phyloP scores from a whole-genome alignment of 1,140 invertebrate species.

The Cotesia vestalis region DNA sequence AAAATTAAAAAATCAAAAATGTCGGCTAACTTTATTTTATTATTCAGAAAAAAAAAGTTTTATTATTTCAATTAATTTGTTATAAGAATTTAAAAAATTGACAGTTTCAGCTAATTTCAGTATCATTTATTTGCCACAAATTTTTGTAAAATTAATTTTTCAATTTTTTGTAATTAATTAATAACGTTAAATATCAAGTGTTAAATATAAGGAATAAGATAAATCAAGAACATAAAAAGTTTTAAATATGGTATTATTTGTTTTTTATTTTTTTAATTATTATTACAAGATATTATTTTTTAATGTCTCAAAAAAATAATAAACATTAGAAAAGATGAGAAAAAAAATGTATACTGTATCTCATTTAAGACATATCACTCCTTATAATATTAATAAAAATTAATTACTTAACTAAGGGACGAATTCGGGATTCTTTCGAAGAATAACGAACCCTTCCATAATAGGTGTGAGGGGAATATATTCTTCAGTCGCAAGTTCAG shows the following conservation, averaged over 20 bases:
- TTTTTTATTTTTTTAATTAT: constrained; percentile 3
- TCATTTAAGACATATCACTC: too few relatives aligned
- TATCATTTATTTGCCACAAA: too few relatives aligned
- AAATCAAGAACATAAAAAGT: not conserved
- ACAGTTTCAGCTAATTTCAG: too few relatives aligned
- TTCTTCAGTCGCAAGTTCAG: constrained; percentile 98
- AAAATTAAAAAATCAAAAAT: too few relatives aligned
- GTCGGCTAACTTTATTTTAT: too few relatives aligned
- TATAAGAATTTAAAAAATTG: too few relatives aligned
- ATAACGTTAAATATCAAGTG: not conserved
- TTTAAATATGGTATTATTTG: constrained; percentile 1
- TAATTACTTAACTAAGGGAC: constrained; percentile 53
- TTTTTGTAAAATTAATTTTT: too few relatives aligned
- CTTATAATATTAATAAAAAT: too few relatives aligned
- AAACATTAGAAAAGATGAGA: constrained; percentile 10
- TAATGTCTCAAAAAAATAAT: constrained; percentile 4
- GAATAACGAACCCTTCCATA: constrained; percentile 99
- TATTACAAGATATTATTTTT: too few relatives aligned
- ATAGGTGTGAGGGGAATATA: constrained; percentile 94
- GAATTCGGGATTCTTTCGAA: constrained; percentile 90
- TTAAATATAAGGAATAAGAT: not conserved
- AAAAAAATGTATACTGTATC: not conserved
- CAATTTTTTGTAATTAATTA: not conserved
- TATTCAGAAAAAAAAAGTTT: too few relatives aligned
- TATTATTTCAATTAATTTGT: too few relatives aligned